Evolutionary conservation across 2,888 invertebrate genomes (phyloP).

Genomic region (Drosophila subquinaria): DNA sequence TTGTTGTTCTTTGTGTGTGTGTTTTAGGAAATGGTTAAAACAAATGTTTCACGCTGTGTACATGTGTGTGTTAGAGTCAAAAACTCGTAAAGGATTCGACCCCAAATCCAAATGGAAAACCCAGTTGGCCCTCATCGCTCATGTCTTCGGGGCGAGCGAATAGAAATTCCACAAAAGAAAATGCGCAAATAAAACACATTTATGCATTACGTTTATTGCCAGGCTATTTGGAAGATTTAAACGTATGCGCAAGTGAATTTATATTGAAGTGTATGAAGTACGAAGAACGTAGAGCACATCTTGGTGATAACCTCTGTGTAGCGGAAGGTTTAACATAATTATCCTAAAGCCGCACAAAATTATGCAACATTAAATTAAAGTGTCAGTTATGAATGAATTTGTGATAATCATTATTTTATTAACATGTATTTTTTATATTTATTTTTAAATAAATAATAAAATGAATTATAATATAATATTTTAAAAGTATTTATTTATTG

Average conservation of each 20-base stretch:
- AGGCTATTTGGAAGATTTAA: constrained; percentile 33
- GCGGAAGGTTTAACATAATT: neutral
- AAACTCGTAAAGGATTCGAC: constrained; percentile 65
- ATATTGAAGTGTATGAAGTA: constrained; percentile 4
- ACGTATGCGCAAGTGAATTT: constrained; percentile 23
- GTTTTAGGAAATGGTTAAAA: constrained; percentile 30
- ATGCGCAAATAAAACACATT: constrained; percentile 55
- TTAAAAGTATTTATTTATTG: no score
- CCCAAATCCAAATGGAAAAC: constrained; percentile 43
- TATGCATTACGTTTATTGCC: constrained; percentile 55
- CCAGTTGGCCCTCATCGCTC: constrained; percentile 48
- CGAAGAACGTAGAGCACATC: constrained; percentile 2
- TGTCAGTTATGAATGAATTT: neutral
- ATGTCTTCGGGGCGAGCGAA: constrained; percentile 26
- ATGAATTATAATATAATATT: no score
- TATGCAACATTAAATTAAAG: constrained; percentile 16
- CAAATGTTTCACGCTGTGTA: constrained; percentile 20
- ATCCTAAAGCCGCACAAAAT: constrained; percentile 8
- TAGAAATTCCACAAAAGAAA: constrained; percentile 47
- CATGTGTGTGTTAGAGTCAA: constrained; percentile 13
- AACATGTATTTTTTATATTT: neutral
- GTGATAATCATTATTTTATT: neutral
- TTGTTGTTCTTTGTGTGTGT: constrained; percentile 36
- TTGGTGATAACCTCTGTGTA: neutral
- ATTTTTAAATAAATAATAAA: no score